phyloP scores from a whole-genome alignment of 1,140 invertebrate species.

The Trichonephila inaurata region DNA sequence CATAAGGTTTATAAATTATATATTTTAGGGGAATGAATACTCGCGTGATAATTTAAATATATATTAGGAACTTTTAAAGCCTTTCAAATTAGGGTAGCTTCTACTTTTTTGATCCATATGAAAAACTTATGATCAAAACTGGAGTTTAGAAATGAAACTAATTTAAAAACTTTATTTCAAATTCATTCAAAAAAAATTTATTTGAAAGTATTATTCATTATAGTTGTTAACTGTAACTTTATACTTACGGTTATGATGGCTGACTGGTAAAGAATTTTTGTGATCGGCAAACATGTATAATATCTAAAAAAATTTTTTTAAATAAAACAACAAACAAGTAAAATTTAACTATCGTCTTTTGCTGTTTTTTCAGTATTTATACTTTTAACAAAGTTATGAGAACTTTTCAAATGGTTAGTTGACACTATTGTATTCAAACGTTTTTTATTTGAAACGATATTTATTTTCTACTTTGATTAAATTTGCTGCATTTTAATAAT shows the following conservation, averaged over 20 bases:
- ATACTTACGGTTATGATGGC: background rate
- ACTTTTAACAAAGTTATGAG: background rate
- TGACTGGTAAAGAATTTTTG: background rate
- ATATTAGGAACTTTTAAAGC: too few relatives aligned
- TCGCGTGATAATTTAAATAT: too few relatives aligned
- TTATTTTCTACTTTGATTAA: background rate
- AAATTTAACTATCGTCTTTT: background rate
- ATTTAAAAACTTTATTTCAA: background rate
- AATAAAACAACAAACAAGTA: background rate
- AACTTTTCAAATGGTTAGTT: slow-evolving; percentile 6
- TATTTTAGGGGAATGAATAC: too few relatives aligned
- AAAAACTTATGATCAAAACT: background rate
- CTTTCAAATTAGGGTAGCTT: too few relatives aligned
- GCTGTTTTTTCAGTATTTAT: background rate
- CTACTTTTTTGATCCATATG: too few relatives aligned
- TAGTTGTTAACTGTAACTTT: background rate
- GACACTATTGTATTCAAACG: background rate
- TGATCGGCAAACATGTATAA: background rate
- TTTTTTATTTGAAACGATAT: background rate
- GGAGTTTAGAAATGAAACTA: background rate
- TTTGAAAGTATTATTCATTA: background rate
- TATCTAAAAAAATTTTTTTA: background rate
- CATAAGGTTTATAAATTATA: too few relatives aligned
- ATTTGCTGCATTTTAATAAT: background rate
- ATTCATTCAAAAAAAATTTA: background rate